Conservation (phyloP, 2,888 invertebrate genomes). For the Lasioglossum calceatum region DNA sequence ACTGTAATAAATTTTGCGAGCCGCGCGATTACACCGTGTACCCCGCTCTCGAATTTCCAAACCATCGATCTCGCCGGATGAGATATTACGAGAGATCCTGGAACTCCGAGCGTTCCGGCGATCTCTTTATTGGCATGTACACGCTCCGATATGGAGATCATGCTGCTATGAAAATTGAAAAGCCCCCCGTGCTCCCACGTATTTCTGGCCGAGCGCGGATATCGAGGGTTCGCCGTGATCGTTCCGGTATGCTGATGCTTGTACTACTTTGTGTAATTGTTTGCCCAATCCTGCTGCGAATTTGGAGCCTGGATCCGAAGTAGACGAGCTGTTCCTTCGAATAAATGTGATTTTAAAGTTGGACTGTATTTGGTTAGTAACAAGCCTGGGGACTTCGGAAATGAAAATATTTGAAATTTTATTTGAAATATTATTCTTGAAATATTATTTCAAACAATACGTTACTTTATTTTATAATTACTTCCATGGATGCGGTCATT, state of each 20-base stretch:
- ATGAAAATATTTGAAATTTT: not conserved
- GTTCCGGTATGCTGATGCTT: not conserved
- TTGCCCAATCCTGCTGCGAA: not conserved
- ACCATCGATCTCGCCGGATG: constrained; percentile 30
- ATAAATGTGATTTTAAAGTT: not conserved
- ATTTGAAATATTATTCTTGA: too few relatives aligned
- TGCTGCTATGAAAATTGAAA: constrained; percentile 13
- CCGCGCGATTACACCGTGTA: constrained; percentile 38
- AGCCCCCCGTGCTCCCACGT: not conserved
- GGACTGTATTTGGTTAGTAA: not conserved
- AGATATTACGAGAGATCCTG: constrained; percentile 20
- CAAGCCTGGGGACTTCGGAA: not conserved
- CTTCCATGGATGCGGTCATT: not conserved
- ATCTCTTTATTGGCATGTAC: constrained; percentile 18
- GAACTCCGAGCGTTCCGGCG: constrained; percentile 1
- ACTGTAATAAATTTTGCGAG: constrained; percentile 49
- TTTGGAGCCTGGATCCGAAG: not conserved
- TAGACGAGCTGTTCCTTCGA: not conserved
- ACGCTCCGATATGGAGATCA: constrained; percentile 1
- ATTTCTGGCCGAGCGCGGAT: not conserved
- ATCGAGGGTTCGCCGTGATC: not conserved
- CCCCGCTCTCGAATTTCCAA: constrained; percentile 41
- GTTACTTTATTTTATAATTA: not conserved
- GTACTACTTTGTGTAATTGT: constrained; percentile 1
- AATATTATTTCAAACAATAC: not conserved